These are phyloP conservation scores for Sebastes baramenuke DNA, from an alignment of 2,797 vertebrate species.

Conservation along the genomic window DNA sequence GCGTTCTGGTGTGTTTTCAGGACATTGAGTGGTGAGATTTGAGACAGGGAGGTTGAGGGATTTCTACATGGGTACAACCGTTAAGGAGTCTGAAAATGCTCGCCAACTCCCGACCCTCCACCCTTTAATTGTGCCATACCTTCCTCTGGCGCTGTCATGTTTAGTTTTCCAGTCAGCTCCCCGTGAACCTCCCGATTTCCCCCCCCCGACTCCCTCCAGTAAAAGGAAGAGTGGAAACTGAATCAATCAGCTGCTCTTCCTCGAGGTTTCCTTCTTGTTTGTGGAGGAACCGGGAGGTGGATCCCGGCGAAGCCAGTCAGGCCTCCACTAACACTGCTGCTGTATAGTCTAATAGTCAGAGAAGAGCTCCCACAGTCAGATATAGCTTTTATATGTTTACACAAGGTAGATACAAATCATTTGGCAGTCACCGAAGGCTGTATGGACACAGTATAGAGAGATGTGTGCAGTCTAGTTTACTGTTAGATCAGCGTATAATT, in stretches of 20 bases:
- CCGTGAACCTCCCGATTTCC: conserved; percentile 25
- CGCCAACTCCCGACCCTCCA: neutral
- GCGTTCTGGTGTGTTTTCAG: conserved; percentile 42
- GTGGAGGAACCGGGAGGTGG: conserved; percentile 55
- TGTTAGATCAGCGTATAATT: neutral
- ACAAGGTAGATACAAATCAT: conserved; percentile 56
- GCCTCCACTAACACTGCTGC: conserved; percentile 56
- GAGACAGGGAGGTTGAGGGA: neutral
- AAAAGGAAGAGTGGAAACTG: conserved; percentile 57
- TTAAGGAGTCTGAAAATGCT: conserved; percentile 15
- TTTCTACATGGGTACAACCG: conserved; percentile 33
- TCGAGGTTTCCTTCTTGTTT: conserved; percentile 68
- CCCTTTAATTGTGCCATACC: conserved; percentile 28
- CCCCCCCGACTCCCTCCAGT: conserved; percentile 25
- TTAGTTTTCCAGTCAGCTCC: conserved; percentile 72
- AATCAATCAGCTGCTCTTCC: conserved; percentile 66
- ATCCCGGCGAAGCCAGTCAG: conserved; percentile 50
- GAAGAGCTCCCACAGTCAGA: conserved; percentile 60
- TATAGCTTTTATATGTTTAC: conserved; percentile 72
- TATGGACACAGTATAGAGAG: conserved; percentile 15
- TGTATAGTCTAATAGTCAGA: conserved; percentile 48
- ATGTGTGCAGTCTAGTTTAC: conserved; percentile 1
- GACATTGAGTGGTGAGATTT: conserved; percentile 24
- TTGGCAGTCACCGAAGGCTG: conserved; percentile 10
- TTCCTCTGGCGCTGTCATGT: conserved; percentile 55